Evolutionary conservation across 2,888 invertebrate genomes (phyloP).

Genomic region (Diachrysia chrysitis): DNA sequence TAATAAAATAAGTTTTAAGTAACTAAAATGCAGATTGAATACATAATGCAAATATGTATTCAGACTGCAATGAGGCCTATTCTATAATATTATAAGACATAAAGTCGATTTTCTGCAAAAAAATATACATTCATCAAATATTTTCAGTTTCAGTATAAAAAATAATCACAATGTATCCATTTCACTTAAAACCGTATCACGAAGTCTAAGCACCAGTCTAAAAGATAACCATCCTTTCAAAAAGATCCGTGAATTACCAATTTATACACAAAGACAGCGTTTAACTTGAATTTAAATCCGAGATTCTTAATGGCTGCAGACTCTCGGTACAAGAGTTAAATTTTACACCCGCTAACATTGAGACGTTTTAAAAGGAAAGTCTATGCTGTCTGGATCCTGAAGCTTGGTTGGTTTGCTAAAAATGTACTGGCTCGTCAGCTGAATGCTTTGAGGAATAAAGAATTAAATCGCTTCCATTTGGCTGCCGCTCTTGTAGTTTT

Average conservation of each 20-base stretch:
- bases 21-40: no score
- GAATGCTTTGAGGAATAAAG: conserved; percentile 51
- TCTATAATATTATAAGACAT: no score
- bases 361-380: conserved; percentile 52
- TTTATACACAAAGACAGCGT: conserved; percentile 48
- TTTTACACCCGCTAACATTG: conserved; percentile 51
- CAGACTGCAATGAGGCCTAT: no score
- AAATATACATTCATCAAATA: no score
- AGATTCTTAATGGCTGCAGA: conserved; percentile 38
- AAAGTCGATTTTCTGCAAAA: no score
- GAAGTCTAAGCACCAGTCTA: conserved; percentile 8
- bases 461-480: conserved; percentile 55
- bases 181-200: conserved; percentile 4
- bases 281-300: conserved; percentile 55
- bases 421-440: conserved; percentile 49
- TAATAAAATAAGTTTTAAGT: no score
- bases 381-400: conserved; percentile 33
- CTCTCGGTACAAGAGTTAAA: conserved; percentile 46
- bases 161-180: not conserved
- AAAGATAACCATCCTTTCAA: conserved; percentile 27
- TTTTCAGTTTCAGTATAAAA: not conserved
- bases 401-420: conserved; percentile 54
- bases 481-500: conserved; percentile 44
- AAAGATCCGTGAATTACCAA: conserved; percentile 45
- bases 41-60: no score